Conservation (phyloP, 2,797 vertebrate species). For the Gadopsis marmoratus region DNA sequence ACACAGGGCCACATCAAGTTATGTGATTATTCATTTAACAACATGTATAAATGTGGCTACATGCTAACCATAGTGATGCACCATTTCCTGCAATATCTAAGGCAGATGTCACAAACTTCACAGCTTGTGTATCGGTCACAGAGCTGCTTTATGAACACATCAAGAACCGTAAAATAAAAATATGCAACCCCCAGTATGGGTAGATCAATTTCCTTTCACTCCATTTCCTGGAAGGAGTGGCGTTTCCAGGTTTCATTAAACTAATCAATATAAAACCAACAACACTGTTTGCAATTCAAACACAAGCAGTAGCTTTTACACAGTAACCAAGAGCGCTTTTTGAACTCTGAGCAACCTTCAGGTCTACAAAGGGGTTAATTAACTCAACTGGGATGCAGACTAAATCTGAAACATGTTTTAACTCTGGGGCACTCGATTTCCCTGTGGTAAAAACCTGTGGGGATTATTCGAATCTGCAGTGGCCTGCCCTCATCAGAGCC, state of each 20-base stretch:
- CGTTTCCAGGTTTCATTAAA: slow-evolving; percentile 53
- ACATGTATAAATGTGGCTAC: neutral
- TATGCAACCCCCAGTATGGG: slow-evolving; percentile 8
- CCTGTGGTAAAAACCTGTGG: slow-evolving; percentile 22
- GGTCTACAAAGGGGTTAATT: slow-evolving; percentile 43
- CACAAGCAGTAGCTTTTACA: slow-evolving; percentile 17
- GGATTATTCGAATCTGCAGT: slow-evolving; percentile 19
- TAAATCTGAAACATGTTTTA: slow-evolving; percentile 41
- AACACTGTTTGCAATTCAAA: slow-evolving; percentile 19
- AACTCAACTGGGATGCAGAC: slow-evolving; percentile 38
- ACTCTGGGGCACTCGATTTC: slow-evolving; percentile 46
- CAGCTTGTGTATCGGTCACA: slow-evolving; percentile 3
- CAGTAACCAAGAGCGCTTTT: slow-evolving; percentile 23
- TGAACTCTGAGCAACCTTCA: slow-evolving; percentile 41
- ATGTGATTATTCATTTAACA: neutral
- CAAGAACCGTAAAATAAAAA: slow-evolving; percentile 47
- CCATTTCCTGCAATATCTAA: neutral
- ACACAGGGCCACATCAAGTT: neutral
- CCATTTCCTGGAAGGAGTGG: slow-evolving; percentile 56
- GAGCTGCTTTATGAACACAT: slow-evolving; percentile 34
- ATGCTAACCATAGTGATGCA: slow-evolving; percentile 6
- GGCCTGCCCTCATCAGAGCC: slow-evolving; percentile 12
- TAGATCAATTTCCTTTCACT: slow-evolving; percentile 58
- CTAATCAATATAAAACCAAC: slow-evolving; percentile 56
- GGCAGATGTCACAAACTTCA: slow-evolving; percentile 6